Evolutionary conservation across 2,113 vertebrate genomes (phyloP).

Genomic region (Charina bottae): DNA sequence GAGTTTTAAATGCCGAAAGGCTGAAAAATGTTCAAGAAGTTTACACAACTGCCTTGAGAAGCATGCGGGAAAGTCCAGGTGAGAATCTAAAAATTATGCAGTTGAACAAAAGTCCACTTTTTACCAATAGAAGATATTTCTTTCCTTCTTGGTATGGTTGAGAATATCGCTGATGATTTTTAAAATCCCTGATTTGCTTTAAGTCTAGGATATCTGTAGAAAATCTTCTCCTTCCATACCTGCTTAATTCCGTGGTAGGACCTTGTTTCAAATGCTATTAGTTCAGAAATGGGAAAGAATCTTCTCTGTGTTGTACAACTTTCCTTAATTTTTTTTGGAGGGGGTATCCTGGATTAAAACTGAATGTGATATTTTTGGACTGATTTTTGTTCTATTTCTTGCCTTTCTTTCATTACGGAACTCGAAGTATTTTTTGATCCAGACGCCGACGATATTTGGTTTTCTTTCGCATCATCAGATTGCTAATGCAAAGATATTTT

Average conservation of each 20-base stretch:
- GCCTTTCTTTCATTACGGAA: not conserved
- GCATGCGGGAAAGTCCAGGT: constrained; percentile 27
- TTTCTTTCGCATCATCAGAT: not conserved
- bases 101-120: not conserved
- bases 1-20: constrained; percentile 19
- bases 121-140: too few species aligned
- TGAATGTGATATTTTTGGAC: not conserved
- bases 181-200: too few species aligned
- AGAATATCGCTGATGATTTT: not conserved
- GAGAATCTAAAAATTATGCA: not conserved
- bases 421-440: not conserved
- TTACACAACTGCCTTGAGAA: constrained; percentile 49
- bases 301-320: not conserved
- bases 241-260: not conserved
- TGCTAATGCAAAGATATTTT: not conserved
- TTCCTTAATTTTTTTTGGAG: not conserved
- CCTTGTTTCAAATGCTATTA: not conserved
- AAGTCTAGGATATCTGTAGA: not conserved
- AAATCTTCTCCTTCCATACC: not conserved
- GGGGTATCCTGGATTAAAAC: not conserved
- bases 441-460: too few species aligned
- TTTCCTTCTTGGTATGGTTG: not conserved
- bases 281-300: not conserved
- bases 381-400: not conserved
- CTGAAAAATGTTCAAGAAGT: constrained; percentile 51